Conservation (phyloP, 2,113 vertebrate species). For the Panurus biarmicus region DNA sequence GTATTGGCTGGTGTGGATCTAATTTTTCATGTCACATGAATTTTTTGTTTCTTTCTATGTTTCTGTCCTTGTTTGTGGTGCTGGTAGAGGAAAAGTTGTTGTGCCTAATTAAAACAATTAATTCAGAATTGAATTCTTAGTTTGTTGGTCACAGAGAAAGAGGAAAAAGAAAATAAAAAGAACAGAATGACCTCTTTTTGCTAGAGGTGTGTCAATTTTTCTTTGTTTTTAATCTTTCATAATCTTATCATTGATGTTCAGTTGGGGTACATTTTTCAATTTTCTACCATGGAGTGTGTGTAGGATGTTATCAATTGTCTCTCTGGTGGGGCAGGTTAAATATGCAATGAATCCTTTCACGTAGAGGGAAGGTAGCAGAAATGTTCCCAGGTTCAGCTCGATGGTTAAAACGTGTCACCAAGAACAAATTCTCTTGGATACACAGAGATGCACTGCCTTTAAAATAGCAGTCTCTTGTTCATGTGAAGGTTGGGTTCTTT, state of each 20-base stretch:
- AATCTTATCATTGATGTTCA: background rate
- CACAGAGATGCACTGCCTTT: background rate
- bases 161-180: background rate
- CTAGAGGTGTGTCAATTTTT: background rate
- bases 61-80: background rate
- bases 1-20: background rate
- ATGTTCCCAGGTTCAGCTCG: background rate
- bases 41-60: background rate
- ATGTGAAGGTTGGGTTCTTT: background rate
- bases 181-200: background rate
- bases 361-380: background rate
- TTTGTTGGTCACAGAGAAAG: background rate
- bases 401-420: fast-evolving
- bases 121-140: background rate
- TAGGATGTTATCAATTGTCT: background rate
- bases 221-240: background rate
- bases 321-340: background rate
- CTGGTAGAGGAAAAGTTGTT: background rate
- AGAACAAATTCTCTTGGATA: background rate
- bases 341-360: background rate
- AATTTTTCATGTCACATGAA: background rate
- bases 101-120: background rate
- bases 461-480: background rate
- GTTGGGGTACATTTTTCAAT: background rate
- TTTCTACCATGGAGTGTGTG: background rate